Evolutionary conservation across 2,888 invertebrate genomes (phyloP).

Genomic region (Idaea biselata): DNA sequence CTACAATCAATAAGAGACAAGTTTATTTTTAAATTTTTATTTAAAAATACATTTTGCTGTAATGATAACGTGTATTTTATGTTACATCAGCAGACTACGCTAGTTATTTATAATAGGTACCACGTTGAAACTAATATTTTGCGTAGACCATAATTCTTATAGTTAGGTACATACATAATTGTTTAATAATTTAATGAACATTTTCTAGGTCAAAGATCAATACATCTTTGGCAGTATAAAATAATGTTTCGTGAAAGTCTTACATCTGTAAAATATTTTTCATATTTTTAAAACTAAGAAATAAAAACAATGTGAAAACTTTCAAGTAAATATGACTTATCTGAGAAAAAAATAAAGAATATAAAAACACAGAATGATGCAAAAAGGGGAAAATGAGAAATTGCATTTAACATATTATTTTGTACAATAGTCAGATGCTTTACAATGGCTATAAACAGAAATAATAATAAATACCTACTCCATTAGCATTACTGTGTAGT

Average conservation of each 20-base stretch:
- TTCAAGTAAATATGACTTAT: too few relatives aligned
- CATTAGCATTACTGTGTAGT: neutral
- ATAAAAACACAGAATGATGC: neutral
- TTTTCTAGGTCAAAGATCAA: constrained; percentile 35
- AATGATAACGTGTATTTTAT: constrained; percentile 58
- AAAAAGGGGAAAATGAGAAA: neutral
- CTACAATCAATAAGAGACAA: neutral
- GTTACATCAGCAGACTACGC: constrained; percentile 43
- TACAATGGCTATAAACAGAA: neutral
- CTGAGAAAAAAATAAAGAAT: neutral
- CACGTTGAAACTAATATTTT: constrained; percentile 19
- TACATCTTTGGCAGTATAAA: constrained; percentile 42
- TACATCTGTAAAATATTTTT: too few relatives aligned
- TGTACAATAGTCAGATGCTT: constrained; percentile 4
- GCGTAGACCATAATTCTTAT: neutral
- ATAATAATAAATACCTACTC: neutral
- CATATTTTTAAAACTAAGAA: neutral
- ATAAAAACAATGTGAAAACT: neutral
- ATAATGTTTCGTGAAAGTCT: constrained; percentile 7
- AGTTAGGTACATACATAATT: neutral
- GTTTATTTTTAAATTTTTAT: neutral
- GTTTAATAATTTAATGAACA: constrained; percentile 9
- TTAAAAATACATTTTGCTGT: neutral
- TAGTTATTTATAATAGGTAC: constrained; percentile 30
- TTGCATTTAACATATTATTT: neutral